Evolutionary conservation across 2,888 invertebrate genomes (phyloP), one percentile per base, ranked within the genome.

Genomic region (Erynnis tages): DNA sequence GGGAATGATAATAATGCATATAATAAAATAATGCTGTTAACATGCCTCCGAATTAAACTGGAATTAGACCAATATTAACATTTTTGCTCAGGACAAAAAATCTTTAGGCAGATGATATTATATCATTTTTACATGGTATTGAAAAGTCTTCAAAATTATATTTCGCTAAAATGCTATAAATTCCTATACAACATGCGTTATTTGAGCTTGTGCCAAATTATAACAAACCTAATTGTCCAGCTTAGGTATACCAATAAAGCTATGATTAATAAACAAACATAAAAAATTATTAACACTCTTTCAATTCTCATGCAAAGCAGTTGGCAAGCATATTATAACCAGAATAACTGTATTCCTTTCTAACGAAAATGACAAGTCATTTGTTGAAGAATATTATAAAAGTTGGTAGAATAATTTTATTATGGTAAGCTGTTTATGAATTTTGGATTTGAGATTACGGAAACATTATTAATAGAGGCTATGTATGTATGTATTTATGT

Each of bases 401-500:
- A 4, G 14, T 23, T 45, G 19, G 23, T 23, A 38, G 17, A 34
- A 38, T 44, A 47, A 38, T 43, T 25, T 29, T 52, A 41, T n/a
- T n/a, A n/a, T n/a, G n/a, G 25, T 27, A 49, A 45, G 40, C 45
- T 27, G 32, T 47, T 47, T 44, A 34, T 30, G 7, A 19, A 47
- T 30, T 46, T 49, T 6, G 30, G 11, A 23, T 16, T 30, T 10
- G 6, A 40, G 14, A 32, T 49, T 41, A 34, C 7, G 30, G 30
- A 38, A 46, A 37, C 43, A 37, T 49, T 45, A 54, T 54, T 48
- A 45, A 48, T 48, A 13, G 47, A 40, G 29, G 46, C 37, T 43
- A 17, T 47, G 30, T 44, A 29, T 44, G 46, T 41, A 57, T 54
- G n/a, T n/a, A n/a, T n/a, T n/a, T n/a, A 17, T 47, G 30, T 44